Evolutionary conservation across 2,797 vertebrate species (phyloP).

Genomic region (Cyprinodon diabolis): DNA sequence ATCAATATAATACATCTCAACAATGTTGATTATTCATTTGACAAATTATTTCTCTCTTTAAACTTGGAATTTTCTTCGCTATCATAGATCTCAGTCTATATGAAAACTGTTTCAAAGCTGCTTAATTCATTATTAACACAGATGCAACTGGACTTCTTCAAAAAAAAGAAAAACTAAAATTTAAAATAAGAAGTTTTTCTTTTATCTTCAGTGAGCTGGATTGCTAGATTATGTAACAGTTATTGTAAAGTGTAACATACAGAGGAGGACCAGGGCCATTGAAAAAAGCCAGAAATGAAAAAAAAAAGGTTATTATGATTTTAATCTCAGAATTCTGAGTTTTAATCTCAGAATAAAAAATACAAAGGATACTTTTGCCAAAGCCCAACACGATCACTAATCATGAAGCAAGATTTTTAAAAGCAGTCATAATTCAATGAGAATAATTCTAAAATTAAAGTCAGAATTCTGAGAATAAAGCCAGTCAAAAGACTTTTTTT

Average conservation of each 20-base stretch:
- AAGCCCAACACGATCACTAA: no score
- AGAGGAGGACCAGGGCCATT: no score
- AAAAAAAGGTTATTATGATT: no score
- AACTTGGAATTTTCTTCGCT: neutral
- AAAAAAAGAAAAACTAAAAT: neutral
- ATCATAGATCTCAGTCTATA: neutral
- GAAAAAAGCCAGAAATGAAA: no score
- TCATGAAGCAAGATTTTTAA: no score
- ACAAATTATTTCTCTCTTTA: conserved; percentile 5
- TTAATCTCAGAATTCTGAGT: no score
- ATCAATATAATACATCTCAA: neutral
- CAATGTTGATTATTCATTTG: conserved; percentile 9
- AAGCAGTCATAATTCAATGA: no score
- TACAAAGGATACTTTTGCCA: no score
- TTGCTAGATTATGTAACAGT: neutral
- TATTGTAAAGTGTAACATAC: neutral
- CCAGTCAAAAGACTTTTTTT: no score
- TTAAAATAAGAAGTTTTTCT: neutral
- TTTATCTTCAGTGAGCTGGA: neutral
- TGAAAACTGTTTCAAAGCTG: neutral
- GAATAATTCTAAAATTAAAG: no score
- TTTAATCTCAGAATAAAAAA: no score
- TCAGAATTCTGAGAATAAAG: no score
- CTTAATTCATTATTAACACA: neutral
- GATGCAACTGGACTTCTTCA: neutral